Base-by-base conservation (phyloP, 1,140 invertebrate genomes). In the Drosophila pectinifera region DNA sequence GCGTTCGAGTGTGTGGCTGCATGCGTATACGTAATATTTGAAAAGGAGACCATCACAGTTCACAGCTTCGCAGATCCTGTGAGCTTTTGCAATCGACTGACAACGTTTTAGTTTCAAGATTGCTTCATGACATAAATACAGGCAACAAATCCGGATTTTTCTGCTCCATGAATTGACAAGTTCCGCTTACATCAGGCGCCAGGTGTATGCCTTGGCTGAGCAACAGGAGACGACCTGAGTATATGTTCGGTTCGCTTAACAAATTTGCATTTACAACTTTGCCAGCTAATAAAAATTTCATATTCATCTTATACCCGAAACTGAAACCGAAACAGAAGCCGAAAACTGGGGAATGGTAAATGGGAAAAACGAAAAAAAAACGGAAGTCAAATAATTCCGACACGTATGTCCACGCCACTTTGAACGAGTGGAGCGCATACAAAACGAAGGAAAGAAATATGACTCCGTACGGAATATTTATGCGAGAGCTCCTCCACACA, bases 311-410 rank as follows among this genome's bases (percentile, higher is more conserved):
- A 39, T 65, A 8, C 31, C 56, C 57, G 51, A 41, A 64, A 73
- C 65, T 18, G 34, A 54, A 65, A 36, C 65, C 20, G 39, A 64
- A 61, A 48, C 45, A 16, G 58, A 18, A 69, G 49, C 45, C 31
- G 65, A 39, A 22, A 62, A 43, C 54, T 31, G 69, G 20, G 14
- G n/a, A 13, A 16, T 18, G 11, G 38, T 11, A 49, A 49, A 28
- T 18, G n/a, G 26, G 14, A 72, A 48, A 31, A 58, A 53, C 18
- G 22, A 5, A 42, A n/a, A 45, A 45, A 16, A 51, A 70, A 56
- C 82, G 83, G 78, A 88, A 83, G 84, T 88, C 67, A 83, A 88
- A 82, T 88, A 83, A 88, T 88, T 80, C 83, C 83, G 76, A 88
- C 83, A 88, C 83, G 83, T 88, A 88, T 89, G 84, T 89, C 84